Evolutionary conservation across 1,140 invertebrate species (phyloP), one percentile per base, ranked within the genome.

Genomic region (Dinoponera quadriceps): DNA sequence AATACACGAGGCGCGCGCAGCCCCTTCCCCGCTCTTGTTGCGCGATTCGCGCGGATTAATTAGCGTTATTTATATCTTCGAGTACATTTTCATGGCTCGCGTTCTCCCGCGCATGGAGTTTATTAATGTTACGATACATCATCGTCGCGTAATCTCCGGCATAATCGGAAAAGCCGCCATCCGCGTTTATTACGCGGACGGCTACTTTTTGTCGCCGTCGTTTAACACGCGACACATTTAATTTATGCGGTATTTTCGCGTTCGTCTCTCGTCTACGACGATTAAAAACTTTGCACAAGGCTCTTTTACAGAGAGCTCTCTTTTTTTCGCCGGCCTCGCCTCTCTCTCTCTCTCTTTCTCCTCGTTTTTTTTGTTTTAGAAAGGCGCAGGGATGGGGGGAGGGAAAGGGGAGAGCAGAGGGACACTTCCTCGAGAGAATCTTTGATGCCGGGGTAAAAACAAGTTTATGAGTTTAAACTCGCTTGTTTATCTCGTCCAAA

Each of bases 211-310:
- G 63, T 71, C 51, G 63, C 49, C 20, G 38, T n/a, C 38, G 38
- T 11, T 80, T 80, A 80, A 71, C n/a, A n/a, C 69, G 65, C 57
- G 51, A 80, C 75, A 71, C 51, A 48, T 80, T 80, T 80, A 80
- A 80, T 80, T 80, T 80, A 80, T 59, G 65, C 65, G 65, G 65
- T 54, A 44, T 44, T 44, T 44, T 80, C 51, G 25, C 25, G 57
- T 57, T 44, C 69, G 75, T 78, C 13, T 29, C 20, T 20, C 44
- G 48, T 54, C 29, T 22, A n/a, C n/a, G n/a, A 51, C 33, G 51
- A 71, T 57, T 80, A 59, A 80, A 80, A 71, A 80, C 51, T 69
- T 57, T 80, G 33, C 75, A 57, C 63, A 78, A 78, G 55, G 75
- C 22, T 71, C 38, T 80, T 71, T 59, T 80, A n/a, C 7, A 22